Evolutionary conservation across 2,113 vertebrate species (phyloP).

Genomic region (Pagrus major): DNA sequence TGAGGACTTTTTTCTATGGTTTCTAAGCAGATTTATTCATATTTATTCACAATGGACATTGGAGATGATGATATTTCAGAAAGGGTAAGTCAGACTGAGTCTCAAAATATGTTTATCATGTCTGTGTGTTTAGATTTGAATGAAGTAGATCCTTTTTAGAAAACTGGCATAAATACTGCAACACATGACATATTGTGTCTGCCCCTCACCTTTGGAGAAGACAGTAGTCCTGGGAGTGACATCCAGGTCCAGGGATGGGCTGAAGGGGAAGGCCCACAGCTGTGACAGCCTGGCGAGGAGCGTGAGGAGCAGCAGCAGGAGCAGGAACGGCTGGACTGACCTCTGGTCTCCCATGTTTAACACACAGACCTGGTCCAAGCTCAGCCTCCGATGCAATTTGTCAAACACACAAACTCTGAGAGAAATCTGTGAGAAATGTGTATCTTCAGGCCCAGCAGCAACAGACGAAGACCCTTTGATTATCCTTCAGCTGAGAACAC

Average conservation of each 20-base stretch:
- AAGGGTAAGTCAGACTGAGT: not conserved
- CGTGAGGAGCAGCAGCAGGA: slow-evolving; percentile 59
- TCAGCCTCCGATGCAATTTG: slow-evolving; percentile 1
- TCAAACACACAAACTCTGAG: slow-evolving; percentile 15
- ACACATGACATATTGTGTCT: not conserved
- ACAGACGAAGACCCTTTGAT: slow-evolving; percentile 42
- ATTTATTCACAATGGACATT: not conserved
- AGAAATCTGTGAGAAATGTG: not conserved
- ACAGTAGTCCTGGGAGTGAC: slow-evolving; percentile 83
- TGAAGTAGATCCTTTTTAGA: not conserved
- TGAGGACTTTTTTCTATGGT: not conserved
- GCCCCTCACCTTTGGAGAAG: slow-evolving; percentile 75
- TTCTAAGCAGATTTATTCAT: not conserved
- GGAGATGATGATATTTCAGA: not conserved
- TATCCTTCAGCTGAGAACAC: slow-evolving; percentile 57
- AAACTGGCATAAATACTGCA: too few species aligned
- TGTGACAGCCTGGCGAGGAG: slow-evolving; percentile 54
- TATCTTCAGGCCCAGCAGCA: slow-evolving; percentile 26
- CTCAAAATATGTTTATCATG: not conserved
- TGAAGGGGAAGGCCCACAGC: slow-evolving; percentile 83
- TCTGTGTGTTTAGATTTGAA: not conserved
- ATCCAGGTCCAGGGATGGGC: slow-evolving; percentile 81
- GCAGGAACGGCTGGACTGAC: slow-evolving; percentile 32
- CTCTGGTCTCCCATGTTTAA: slow-evolving; percentile 66
- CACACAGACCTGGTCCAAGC: slow-evolving; percentile 23